Conservation (phyloP, 2,797 vertebrate genomes). For the Sebastes itinus region DNA sequence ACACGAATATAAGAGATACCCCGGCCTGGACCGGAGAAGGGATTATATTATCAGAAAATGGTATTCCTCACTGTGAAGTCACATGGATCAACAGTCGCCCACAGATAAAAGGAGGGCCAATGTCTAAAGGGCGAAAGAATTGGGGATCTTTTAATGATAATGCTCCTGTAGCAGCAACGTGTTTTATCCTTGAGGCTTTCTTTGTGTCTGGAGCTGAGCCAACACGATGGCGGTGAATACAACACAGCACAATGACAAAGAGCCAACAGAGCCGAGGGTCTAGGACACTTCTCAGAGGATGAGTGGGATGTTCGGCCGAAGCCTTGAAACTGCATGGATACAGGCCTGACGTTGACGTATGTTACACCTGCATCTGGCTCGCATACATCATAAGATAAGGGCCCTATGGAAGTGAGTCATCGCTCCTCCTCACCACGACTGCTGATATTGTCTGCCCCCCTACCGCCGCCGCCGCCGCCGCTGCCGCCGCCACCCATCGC, state of each 20-base stretch:
- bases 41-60: conserved; percentile 77
- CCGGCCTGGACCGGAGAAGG: conserved; percentile 38
- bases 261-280: conserved; percentile 18
- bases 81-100: conserved; percentile 48
- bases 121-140: conserved; percentile 50
- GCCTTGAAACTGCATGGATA: conserved; percentile 12
- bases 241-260: conserved; percentile 33
- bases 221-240: conserved; percentile 30
- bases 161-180: conserved; percentile 24
- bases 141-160: conserved; percentile 52
- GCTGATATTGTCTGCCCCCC: conserved; percentile 42
- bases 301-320: conserved; percentile 6
- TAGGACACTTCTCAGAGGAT: conserved; percentile 21
- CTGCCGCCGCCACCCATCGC: not conserved
- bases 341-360: conserved; percentile 18
- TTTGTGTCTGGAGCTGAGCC: conserved; percentile 47
- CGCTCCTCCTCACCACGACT: conserved; percentile 25
- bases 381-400: conserved; percentile 51
- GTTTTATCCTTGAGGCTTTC: conserved; percentile 54
- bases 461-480: not conserved
- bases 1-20: conserved; percentile 58
- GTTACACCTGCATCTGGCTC: conserved; percentile 23
- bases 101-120: conserved; percentile 51
- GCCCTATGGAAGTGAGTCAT: conserved; percentile 59
- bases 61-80: conserved; percentile 62